Evolutionary conservation across 1,140 invertebrate species (phyloP), one percentile per base, ranked within the genome.

Genomic region (Drosophila mojavensis): DNA sequence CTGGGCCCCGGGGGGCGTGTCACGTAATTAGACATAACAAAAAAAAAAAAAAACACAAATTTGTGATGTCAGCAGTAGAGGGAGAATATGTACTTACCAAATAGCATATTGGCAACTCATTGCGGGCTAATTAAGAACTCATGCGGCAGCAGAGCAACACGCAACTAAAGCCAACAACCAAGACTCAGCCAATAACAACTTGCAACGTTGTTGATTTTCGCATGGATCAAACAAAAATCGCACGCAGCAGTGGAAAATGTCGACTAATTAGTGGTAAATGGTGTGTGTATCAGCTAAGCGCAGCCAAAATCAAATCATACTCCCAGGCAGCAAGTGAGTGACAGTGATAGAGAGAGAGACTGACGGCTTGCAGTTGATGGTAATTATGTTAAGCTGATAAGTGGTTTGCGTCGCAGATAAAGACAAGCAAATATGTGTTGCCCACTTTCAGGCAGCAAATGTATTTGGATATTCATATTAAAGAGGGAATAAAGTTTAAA

Each of bases 71-170:
- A 78, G 71, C 9, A 13, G 33, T 26, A 30, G 30, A 9, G 7
- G n/a, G 33, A 56, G 63, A 67, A 75, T 68, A 73, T 79, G 64
- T 62, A 78, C 80, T 71, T 65, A 43, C 10, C 56, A 76, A 73
- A 63, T 64, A 43, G 20, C 48, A 63, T 84, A 85, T 86, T 45
- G 69, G 68, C 83, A 89, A 83, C 77, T 83, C 83, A 89, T 80
- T 88, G 76, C 73, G 77, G 73, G 66, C 79, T 79, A 88, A 88
- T 88, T 88, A 88, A 74, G 84, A 88, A 63, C 79, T 88, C 67
- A 70, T 81, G 82, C 67, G 62, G 61, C 51, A 45, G 48, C 53
- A 68, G 65, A 56, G 33, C 47, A 51, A 70, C 58, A 47, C 66
- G 64, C 65, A 71, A 54, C 24, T 2, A 26, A 4, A 9, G 17